These are phyloP conservation scores for Aphidius gifuensis DNA, from an alignment of 1,140 invertebrate genomes.

Conservation along the genomic window DNA sequence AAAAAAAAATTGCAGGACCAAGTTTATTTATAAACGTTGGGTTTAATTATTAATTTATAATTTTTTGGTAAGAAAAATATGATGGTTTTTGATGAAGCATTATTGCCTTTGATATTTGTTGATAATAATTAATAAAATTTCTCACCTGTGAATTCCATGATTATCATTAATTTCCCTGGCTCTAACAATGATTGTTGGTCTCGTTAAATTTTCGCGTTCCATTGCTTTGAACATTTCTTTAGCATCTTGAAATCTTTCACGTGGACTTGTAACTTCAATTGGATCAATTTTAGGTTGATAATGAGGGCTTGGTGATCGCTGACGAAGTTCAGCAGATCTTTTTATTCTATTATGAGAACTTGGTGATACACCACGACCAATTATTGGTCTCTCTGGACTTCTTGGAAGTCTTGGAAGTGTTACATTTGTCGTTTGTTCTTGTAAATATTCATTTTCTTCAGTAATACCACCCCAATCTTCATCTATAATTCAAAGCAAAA, in stretches of 20 bases:
- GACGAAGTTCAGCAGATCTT: conserved; percentile 50
- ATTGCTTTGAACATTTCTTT: conserved; percentile 79
- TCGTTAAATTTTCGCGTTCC: conserved; percentile 65
- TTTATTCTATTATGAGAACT: conserved; percentile 33
- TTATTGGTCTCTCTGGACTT: conserved; percentile 44
- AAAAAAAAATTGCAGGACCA: no score
- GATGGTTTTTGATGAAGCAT: no score
- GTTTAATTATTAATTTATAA: no score
- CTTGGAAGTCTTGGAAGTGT: conserved; percentile 45
- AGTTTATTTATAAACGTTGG: no score
- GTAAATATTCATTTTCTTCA: conserved; percentile 45
- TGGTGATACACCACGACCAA: conserved; percentile 39
- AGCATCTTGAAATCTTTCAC: conserved; percentile 77
- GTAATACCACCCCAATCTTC: conserved; percentile 48
- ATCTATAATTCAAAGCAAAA: conserved; percentile 34
- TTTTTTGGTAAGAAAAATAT: no score
- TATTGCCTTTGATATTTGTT: neutral
- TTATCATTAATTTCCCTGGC: conserved; percentile 42
- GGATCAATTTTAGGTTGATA: conserved; percentile 49
- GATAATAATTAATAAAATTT: conserved; percentile 5
- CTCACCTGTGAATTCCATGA: conserved; percentile 45
- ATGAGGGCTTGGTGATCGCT: conserved; percentile 55
- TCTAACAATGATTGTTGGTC: conserved; percentile 43
- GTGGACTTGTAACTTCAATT: conserved; percentile 53
- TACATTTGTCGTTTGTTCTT: conserved; percentile 40